phyloP scores from a whole-genome alignment of 1,140 invertebrate species.

The Daktulosphaira vitifoliae region DNA sequence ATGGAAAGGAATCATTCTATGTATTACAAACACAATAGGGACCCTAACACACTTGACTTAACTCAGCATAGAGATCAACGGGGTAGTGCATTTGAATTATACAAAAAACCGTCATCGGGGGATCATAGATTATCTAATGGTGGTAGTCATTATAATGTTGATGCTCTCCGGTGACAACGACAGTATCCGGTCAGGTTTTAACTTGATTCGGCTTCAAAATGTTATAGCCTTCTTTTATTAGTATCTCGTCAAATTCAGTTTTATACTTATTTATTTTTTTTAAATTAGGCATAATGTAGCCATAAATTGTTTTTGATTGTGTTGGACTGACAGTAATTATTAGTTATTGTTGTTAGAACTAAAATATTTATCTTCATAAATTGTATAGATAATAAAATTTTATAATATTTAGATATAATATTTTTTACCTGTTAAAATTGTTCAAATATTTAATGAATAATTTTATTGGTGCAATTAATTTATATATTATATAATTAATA shows the following conservation, averaged over 20 bases:
- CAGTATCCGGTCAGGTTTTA: constrained; percentile 30
- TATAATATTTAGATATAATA: too few relatives aligned
- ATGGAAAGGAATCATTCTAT: constrained; percentile 44
- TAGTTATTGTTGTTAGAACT: background rate
- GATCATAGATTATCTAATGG: constrained; percentile 9
- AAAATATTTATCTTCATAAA: background rate
- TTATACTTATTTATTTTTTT: too few relatives aligned
- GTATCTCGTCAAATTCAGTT: constrained; percentile 9
- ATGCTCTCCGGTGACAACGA: constrained; percentile 29
- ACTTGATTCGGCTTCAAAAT: background rate
- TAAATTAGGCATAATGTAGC: too few relatives aligned
- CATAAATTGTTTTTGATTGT: constrained; percentile 24
- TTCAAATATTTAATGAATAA: too few relatives aligned
- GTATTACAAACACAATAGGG: constrained; percentile 51
- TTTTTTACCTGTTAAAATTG: too few relatives aligned
- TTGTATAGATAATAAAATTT: background rate
- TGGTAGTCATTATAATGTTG: constrained; percentile 7
- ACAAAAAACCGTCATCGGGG: constrained; percentile 64
- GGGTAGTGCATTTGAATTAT: constrained; percentile 90
- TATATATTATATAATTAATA: too few relatives aligned
- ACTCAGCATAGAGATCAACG: constrained; percentile 73
- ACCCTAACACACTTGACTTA: constrained; percentile 56
- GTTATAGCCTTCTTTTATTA: too few relatives aligned
- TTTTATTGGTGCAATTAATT: too few relatives aligned
- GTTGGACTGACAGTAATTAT: constrained; percentile 22